phyloP scores from a whole-genome alignment of 1,140 invertebrate genomes.

The Ostrea edulis region DNA sequence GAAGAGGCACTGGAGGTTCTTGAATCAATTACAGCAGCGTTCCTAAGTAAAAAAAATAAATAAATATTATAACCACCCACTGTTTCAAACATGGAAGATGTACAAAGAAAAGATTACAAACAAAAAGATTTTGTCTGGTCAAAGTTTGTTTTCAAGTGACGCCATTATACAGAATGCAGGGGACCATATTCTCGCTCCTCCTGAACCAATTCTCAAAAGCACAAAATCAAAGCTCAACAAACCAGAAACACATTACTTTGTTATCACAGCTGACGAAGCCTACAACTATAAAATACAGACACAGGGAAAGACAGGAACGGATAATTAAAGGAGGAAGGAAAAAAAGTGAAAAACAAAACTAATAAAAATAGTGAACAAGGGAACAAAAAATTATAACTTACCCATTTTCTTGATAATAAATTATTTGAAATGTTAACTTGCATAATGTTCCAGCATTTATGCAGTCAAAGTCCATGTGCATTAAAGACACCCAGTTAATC shows the following conservation, averaged over 20 bases:
- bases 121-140: background rate
- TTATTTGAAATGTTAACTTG: too few relatives aligned
- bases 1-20: background rate
- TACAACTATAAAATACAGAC: background rate
- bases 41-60: background rate
- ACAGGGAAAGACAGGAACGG: too few relatives aligned
- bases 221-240: background rate
- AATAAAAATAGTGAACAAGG: too few relatives aligned
- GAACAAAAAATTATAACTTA: too few relatives aligned
- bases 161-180: background rate
- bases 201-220: background rate
- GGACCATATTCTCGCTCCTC: background rate
- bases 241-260: background rate
- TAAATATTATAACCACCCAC: background rate
- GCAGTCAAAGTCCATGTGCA: too few relatives aligned
- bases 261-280: background rate
- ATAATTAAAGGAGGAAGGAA: background rate
- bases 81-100: background rate
- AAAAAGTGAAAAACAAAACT: background rate
- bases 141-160: background rate
- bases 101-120: background rate
- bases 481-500: too few relatives aligned
- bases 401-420: too few relatives aligned
- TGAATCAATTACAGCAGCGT: background rate
- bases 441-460: too few relatives aligned